A percentile compares a stretch with the other conserved stretches of the same genome.
Conservation (phyloP, 1,140 invertebrate species). For the Fragariocoptes setiger region DNA sequence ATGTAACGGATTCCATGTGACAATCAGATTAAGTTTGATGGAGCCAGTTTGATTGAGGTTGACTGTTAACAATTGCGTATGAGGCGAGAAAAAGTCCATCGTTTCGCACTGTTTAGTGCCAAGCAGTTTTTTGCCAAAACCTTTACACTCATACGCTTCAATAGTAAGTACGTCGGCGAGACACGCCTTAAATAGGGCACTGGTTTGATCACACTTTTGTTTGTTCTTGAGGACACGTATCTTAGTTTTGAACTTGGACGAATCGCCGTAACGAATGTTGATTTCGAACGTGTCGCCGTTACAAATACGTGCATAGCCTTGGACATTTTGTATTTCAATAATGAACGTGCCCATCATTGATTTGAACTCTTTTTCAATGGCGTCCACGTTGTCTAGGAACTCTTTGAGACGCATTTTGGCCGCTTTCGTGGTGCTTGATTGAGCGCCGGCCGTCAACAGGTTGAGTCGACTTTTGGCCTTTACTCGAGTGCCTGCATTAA, state of each 20-base stretch:
- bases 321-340: constrained; percentile 18
- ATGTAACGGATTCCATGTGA: constrained; percentile 22
- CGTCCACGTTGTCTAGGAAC: not conserved
- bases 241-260: constrained; percentile 27
- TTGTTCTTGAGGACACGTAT: constrained; percentile 22
- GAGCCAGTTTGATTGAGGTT: constrained; percentile 28
- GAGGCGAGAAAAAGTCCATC: constrained; percentile 24
- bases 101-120: constrained; percentile 29
- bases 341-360: not conserved
- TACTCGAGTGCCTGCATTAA: too few species aligned
- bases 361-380: not conserved
- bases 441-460: not conserved
- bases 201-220: constrained; percentile 24
- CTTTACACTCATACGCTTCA: constrained; percentile 22
- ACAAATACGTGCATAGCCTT: constrained; percentile 27
- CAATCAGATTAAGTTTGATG: constrained; percentile 27
- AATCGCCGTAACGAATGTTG: constrained; percentile 22
- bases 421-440: not conserved
- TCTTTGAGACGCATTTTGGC: not conserved
- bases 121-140: constrained; percentile 20
- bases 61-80: constrained; percentile 30
- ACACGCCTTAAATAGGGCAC: constrained; percentile 20
- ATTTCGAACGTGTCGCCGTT: constrained; percentile 30
- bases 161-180: constrained; percentile 24
- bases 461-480: too few species aligned